Conservation (phyloP, 2,797 vertebrate genomes). For the Sebastes alutus region DNA sequence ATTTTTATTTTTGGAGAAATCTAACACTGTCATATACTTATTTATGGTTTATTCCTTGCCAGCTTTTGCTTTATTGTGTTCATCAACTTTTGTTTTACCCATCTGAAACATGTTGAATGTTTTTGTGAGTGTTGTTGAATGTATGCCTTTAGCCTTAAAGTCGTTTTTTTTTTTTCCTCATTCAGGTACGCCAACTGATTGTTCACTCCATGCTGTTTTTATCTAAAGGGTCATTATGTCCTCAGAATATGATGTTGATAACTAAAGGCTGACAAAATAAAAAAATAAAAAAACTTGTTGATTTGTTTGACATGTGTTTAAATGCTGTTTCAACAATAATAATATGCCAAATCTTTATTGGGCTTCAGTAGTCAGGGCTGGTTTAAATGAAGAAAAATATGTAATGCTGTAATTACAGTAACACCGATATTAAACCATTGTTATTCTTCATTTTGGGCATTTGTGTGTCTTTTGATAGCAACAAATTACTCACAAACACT, state of each 20-base stretch:
- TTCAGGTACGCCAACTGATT: slow-evolving; percentile 46
- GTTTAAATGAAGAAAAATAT: slow-evolving; percentile 60
- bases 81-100: neutral
- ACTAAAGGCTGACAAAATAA: slow-evolving; percentile 22
- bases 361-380: slow-evolving; percentile 62
- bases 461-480: neutral
- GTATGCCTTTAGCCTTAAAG: slow-evolving; percentile 62
- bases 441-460: slow-evolving; percentile 17
- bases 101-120: slow-evolving; percentile 21
- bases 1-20: neutral
- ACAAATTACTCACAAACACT: no score
- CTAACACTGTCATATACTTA: neutral
- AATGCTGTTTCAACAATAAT: slow-evolving; percentile 14
- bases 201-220: slow-evolving; percentile 36
- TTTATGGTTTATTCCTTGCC: neutral
- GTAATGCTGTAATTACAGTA: slow-evolving; percentile 49
- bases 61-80: neutral
- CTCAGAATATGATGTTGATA: slow-evolving; percentile 1
- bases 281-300: neutral
- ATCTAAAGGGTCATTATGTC: slow-evolving; percentile 6
- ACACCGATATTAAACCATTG: slow-evolving; percentile 70
- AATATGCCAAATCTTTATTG: slow-evolving; percentile 34
- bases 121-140: slow-evolving; percentile 16
- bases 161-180: slow-evolving; percentile 3
- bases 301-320: neutral